Percentiles rank a stretch among this genome's conserved stretches.
These are phyloP conservation scores for Mactromeris polynyma DNA, from an alignment of 2,888 invertebrate species.

Conservation along the genomic window DNA sequence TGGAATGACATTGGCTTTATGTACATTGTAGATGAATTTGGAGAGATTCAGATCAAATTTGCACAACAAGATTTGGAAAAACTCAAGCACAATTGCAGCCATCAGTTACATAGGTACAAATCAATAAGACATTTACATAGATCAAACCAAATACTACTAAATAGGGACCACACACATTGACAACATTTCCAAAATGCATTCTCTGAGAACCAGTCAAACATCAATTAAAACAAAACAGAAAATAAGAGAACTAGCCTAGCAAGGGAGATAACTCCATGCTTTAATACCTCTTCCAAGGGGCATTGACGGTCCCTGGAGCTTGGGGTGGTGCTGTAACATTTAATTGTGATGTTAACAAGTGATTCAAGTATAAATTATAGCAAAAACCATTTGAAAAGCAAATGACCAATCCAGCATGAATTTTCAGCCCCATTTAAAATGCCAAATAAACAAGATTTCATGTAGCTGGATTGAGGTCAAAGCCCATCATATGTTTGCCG, in stretches of 20 bases:
- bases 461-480: not conserved
- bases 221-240: slow-evolving; percentile 20
- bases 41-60: no score
- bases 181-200: not conserved
- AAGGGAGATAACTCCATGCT: slow-evolving; percentile 63
- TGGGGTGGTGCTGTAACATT: slow-evolving; percentile 51
- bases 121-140: no score
- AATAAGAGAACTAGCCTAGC: slow-evolving; percentile 39
- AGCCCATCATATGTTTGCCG: slow-evolving; percentile 8
- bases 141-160: no score
- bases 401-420: not conserved
- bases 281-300: slow-evolving; percentile 67
- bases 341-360: slow-evolving; percentile 16
- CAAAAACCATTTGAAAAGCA: not conserved
- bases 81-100: no score
- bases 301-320: slow-evolving; percentile 40
- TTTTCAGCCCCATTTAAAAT: not conserved
- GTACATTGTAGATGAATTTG: no score
- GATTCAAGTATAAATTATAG: not conserved
- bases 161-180: not conserved
- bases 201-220: slow-evolving; percentile 7
- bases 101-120: no score
- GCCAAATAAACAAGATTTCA: no score
- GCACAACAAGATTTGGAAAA: no score
- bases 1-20: no score